These are phyloP conservation scores for Pseudomyrmex flavicornis DNA, from an alignment of 1,140 invertebrate genomes.

Conservation along the genomic window DNA sequence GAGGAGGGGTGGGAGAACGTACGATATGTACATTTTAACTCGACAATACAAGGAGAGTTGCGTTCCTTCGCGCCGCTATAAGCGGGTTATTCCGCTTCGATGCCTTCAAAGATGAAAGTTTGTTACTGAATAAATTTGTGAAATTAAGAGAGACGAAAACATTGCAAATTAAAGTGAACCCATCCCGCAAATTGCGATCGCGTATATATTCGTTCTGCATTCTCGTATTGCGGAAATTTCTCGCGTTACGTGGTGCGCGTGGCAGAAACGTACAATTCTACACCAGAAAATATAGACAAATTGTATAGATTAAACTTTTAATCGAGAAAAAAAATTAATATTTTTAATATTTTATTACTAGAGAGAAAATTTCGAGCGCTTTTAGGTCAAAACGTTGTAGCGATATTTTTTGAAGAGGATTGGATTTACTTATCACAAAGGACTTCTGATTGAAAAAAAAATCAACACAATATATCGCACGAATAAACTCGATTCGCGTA, in stretches of 20 bases:
- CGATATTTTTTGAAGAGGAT: background rate
- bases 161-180: background rate
- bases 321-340: too few species aligned
- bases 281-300: too few species aligned
- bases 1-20: background rate
- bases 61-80: constrained; percentile 31
- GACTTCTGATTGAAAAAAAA: background rate
- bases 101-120: constrained; percentile 22
- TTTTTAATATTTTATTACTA: too few species aligned
- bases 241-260: too few species aligned
- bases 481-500: background rate
- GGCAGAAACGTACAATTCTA: too few species aligned
- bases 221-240: too few species aligned
- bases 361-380: background rate
- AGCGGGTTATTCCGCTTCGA: constrained; percentile 29
- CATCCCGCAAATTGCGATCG: background rate
- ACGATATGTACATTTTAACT: constrained; percentile 65
- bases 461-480: background rate
- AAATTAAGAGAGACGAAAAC: constrained; percentile 2
- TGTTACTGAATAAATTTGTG: background rate
- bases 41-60: constrained; percentile 60
- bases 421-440: background rate
- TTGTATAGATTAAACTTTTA: too few species aligned
- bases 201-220: background rate
- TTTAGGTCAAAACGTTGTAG: too few species aligned